These are phyloP conservation scores for Xanthorhoe designata DNA, from an alignment of 2,888 invertebrate genomes.

Conservation along the genomic window DNA sequence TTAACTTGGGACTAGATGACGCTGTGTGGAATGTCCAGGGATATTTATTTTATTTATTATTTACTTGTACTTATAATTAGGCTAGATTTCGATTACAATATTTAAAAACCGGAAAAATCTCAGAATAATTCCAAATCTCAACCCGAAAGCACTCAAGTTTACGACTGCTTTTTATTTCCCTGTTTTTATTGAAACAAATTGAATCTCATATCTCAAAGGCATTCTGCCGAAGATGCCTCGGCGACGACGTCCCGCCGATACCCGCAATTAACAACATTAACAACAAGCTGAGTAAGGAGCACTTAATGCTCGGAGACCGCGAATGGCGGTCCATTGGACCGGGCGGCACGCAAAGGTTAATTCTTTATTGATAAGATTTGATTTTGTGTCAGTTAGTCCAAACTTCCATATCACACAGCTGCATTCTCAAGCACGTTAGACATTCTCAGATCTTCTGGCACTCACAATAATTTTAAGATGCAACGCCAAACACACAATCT, in stretches of 20 bases:
- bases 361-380: neutral
- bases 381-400: too few relatives aligned
- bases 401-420: too few relatives aligned
- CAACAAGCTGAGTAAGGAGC: neutral
- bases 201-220: neutral
- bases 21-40: too few relatives aligned
- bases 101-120: neutral
- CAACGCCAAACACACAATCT: too few relatives aligned
- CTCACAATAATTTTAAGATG: too few relatives aligned
- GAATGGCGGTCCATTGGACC: neutral
- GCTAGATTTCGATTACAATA: neutral
- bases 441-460: too few relatives aligned
- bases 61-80: too few relatives aligned
- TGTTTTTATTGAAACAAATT: neutral
- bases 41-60: too few relatives aligned
- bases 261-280: neutral
- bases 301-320: neutral
- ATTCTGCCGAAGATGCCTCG: neutral
- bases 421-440: too few relatives aligned
- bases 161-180: neutral
- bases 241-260: neutral
- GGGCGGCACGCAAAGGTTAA: neutral
- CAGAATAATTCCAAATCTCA: neutral
- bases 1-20: too few relatives aligned
- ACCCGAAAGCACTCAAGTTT: neutral